Percentiles rank a stretch among this genome's conserved stretches.
Conservation (phyloP, 2,113 vertebrate species). For the Myiozetetes cayanensis region DNA sequence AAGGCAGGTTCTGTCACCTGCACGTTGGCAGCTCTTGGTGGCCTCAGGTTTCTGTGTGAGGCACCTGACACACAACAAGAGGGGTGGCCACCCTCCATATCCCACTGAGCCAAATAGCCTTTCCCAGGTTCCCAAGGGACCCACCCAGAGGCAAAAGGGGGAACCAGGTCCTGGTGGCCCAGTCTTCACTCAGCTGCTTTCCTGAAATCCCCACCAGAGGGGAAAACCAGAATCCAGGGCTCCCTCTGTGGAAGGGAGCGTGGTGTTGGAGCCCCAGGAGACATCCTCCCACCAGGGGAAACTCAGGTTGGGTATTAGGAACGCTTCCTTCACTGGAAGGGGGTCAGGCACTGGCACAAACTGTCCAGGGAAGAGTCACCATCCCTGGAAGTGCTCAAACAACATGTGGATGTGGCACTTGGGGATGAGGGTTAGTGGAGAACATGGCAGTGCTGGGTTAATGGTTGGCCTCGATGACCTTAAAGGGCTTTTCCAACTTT, state of each 20-base stretch:
- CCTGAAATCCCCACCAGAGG: neutral
- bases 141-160: neutral
- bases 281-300: neutral
- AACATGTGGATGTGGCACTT: neutral
- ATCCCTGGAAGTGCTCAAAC: neutral
- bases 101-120: neutral
- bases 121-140: neutral
- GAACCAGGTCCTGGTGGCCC: neutral
- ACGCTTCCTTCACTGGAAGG: neutral
- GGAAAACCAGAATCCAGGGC: neutral
- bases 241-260: rapidly evolving
- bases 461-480: neutral
- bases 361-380: neutral
- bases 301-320: rapidly evolving
- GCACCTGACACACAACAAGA: neutral
- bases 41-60: neutral
- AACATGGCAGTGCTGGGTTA: no score
- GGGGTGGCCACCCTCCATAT: no score
- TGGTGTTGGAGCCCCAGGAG: no score
- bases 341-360: neutral
- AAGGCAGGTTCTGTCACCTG: neutral
- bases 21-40: rapidly evolving
- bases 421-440: neutral
- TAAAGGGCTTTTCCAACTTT: neutral
- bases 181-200: neutral